phyloP scores from a whole-genome alignment of 2,888 invertebrate genomes.

The Hipparchia sbordonii region DNA sequence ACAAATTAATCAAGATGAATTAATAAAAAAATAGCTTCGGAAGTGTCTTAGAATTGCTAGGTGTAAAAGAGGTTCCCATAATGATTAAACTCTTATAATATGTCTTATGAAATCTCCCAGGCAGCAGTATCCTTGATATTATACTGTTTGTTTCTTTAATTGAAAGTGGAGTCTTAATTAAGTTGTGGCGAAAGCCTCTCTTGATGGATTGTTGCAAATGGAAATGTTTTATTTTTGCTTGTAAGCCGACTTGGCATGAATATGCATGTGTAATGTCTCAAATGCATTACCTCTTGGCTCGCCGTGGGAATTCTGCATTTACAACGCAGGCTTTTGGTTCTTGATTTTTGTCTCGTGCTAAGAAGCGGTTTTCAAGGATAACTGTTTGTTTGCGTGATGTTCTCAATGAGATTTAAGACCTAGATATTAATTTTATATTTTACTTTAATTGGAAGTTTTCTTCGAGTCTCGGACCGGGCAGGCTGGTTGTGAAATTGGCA shows the following conservation, averaged over 20 bases:
- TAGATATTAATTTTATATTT: slow-evolving; percentile 26
- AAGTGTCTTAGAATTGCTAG: neutral
- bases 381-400: slow-evolving; percentile 36
- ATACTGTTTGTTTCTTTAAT: slow-evolving; percentile 75
- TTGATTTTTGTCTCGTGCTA: slow-evolving; percentile 61
- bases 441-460: slow-evolving; percentile 19
- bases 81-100: too few relatives aligned
- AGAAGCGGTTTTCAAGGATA: slow-evolving; percentile 48
- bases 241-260: slow-evolving; percentile 61
- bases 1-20: neutral
- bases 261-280: slow-evolving; percentile 73
- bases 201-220: slow-evolving; percentile 74
- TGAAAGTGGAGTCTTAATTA: slow-evolving; percentile 74
- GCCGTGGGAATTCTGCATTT: slow-evolving; percentile 64
- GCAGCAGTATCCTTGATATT: slow-evolving; percentile 44
- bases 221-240: slow-evolving; percentile 56
- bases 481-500: neutral
- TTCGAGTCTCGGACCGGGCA: neutral
- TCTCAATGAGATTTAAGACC: slow-evolving; percentile 26
- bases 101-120: slow-evolving; percentile 23
- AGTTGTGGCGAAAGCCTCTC: slow-evolving; percentile 65
- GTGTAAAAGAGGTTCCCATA: neutral
- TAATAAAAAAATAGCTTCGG: neutral
- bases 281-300: slow-evolving; percentile 64
- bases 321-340: slow-evolving; percentile 56